Evolutionary conservation across 2,888 invertebrate genomes (phyloP).

Genomic region (Polietes domitor): DNA sequence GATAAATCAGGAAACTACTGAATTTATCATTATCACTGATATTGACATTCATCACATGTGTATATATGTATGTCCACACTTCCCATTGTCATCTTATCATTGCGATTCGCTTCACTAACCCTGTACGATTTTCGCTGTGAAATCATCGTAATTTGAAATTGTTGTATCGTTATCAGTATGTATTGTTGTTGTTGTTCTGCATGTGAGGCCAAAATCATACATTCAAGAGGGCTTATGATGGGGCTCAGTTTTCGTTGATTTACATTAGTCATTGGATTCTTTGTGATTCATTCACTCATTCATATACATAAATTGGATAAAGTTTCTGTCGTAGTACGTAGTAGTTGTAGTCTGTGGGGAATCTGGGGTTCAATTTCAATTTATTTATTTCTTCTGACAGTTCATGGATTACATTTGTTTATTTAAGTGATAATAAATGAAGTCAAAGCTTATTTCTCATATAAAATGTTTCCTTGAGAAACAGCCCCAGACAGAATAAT

Average conservation of each 20-base stretch:
- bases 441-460: too few species aligned
- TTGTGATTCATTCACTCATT: slow-evolving; percentile 1
- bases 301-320: background rate
- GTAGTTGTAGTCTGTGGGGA: too few species aligned
- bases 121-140: background rate
- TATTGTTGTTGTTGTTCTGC: background rate
- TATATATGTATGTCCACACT: background rate
- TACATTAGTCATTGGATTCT: slow-evolving; percentile 10
- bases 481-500: too few species aligned
- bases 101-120: background rate
- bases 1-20: background rate
- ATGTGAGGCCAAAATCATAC: background rate
- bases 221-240: background rate
- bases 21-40: background rate
- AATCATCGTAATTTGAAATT: background rate
- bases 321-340: background rate
- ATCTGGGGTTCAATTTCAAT: too few species aligned
- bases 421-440: too few species aligned
- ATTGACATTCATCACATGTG: background rate
- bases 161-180: background rate
- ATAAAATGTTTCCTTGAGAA: too few species aligned
- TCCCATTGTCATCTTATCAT: background rate
- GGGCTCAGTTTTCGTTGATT: background rate
- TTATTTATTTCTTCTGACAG: too few species aligned
- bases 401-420: too few species aligned